Evolutionary conservation across 2,113 vertebrate genomes (phyloP).

Genomic region (Mus pahari): DNA sequence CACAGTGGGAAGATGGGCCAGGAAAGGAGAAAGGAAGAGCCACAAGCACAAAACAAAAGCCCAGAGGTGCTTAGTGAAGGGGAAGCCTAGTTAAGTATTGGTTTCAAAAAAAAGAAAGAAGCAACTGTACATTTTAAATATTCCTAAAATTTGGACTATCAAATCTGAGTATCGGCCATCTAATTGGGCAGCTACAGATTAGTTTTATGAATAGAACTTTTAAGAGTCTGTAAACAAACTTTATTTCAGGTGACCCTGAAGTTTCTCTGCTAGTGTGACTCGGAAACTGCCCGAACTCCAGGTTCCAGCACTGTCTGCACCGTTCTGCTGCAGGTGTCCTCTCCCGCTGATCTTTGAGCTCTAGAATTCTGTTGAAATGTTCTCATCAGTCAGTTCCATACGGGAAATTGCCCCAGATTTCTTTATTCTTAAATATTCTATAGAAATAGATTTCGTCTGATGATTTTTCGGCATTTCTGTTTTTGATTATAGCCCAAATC

Average conservation of each 20-base stretch:
- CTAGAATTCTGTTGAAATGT: not conserved
- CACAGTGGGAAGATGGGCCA: not conserved
- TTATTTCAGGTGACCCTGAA: not conserved
- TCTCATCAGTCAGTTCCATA: not conserved
- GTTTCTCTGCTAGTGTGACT: not conserved
- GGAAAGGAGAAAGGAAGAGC: not conserved
- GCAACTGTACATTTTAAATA: not conserved
- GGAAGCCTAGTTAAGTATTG: not conserved
- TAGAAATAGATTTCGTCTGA: conserved; percentile 30
- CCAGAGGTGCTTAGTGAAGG: not conserved
- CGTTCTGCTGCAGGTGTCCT: not conserved
- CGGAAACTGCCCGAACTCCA: not conserved
- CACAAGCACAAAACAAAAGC: not conserved
- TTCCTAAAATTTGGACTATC: not conserved
- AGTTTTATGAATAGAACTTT: not conserved
- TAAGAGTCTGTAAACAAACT: conserved; percentile 25
- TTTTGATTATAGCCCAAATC: conserved; percentile 37
- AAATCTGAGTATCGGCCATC: not conserved
- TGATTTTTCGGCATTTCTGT: conserved; percentile 14
- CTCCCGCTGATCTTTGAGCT: not conserved
- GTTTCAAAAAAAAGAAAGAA: not conserved
- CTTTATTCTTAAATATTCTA: conserved; percentile 48
- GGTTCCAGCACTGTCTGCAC: not conserved
- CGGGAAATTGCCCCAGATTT: not conserved
- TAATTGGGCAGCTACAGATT: not conserved